A percentile compares a stretch with the other conserved stretches of the same genome.
Evolutionary conservation across 2,797 vertebrate genomes (phyloP).

Genomic region (Gobio occitaniae): DNA sequence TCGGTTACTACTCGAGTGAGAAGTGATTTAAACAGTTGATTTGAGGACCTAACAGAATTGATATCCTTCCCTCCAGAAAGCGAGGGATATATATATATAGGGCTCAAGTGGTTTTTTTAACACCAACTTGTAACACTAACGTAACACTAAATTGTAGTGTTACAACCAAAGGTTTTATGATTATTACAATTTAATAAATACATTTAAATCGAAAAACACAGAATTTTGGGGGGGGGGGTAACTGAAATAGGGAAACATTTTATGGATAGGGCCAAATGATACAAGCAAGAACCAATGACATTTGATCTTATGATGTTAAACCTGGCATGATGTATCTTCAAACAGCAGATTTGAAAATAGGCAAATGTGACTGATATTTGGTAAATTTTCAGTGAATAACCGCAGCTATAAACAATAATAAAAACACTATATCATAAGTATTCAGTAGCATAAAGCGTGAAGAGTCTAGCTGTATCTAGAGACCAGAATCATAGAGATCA

Average conservation of each 20-base stretch:
- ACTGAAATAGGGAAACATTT: no score
- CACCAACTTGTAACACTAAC: no score
- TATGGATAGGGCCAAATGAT: background rate
- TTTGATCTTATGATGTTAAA: background rate
- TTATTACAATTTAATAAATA: no score
- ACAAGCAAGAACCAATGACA: background rate
- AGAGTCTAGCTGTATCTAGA: background rate
- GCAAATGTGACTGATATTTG: background rate
- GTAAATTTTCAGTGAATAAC: background rate
- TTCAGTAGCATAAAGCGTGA: constrained; percentile 30
- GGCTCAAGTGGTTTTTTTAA: no score
- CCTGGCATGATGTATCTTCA: background rate
- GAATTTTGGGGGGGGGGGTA: no score
- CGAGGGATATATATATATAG: no score
- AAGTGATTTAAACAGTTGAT: constrained; percentile 35
- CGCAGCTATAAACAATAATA: background rate
- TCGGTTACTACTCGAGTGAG: constrained; percentile 10
- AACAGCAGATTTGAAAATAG: background rate
- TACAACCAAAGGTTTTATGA: no score
- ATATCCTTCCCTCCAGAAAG: constrained; percentile 13
- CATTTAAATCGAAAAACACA: no score
- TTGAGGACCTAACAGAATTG: background rate
- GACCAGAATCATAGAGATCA: background rate
- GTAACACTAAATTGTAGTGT: no score
- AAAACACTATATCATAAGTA: constrained; percentile 40